These are phyloP conservation scores for Chloroceryle inda DNA, from an alignment of 2,797 vertebrate species.

Conservation along the genomic window DNA sequence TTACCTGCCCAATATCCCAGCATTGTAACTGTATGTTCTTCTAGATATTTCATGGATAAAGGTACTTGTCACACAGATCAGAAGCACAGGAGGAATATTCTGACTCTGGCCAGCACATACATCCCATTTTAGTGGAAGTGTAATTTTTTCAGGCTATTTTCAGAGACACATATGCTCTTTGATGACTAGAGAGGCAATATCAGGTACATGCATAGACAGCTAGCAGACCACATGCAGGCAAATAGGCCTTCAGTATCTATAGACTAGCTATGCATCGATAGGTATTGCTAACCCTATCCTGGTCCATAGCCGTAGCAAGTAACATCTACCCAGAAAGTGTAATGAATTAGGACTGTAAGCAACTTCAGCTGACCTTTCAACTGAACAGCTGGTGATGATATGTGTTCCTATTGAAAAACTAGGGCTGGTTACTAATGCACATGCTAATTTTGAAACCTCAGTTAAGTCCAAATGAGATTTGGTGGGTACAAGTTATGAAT, in stretches of 20 bases:
- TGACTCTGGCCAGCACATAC: not conserved
- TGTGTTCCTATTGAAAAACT: not conserved
- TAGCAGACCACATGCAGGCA: not conserved
- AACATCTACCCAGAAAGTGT: not conserved
- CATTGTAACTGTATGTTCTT: not conserved
- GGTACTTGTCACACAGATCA: not conserved
- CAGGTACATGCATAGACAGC: not conserved
- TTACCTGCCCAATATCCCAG: not conserved
- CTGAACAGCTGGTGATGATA: not conserved
- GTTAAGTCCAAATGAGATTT: not conserved
- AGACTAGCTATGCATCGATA: not conserved
- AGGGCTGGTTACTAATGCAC: not conserved
- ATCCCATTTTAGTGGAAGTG: not conserved
- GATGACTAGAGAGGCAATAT: not conserved
- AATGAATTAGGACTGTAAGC: not conserved
- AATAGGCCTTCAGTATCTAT: not conserved
- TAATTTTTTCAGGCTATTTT: not conserved
- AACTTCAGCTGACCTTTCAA: not conserved
- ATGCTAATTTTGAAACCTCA: not conserved
- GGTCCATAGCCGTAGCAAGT: not conserved
- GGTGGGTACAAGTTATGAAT: not conserved
- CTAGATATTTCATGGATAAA: not conserved
- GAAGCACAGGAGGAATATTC: not conserved
- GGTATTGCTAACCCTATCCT: not conserved
- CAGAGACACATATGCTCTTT: not conserved